A percentile compares a stretch with the other conserved stretches of the same genome.
phyloP scores from a whole-genome alignment of 2,113 vertebrate species.

The Catharus bicknelli region DNA sequence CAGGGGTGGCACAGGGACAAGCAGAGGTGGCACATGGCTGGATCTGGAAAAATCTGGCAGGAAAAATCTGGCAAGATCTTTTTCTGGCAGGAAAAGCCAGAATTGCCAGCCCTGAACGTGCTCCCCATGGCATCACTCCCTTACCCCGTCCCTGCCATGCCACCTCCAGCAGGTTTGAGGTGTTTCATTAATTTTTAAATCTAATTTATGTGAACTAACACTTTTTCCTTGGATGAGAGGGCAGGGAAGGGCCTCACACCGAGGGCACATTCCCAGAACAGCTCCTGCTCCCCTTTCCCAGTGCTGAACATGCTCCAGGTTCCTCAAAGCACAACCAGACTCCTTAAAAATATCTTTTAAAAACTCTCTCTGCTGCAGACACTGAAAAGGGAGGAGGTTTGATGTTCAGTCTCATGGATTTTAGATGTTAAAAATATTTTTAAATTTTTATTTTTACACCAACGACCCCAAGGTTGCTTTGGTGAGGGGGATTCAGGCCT shows the following conservation, averaged over 20 bases:
- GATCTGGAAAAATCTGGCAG: background rate
- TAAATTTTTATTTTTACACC: background rate
- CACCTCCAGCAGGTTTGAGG: background rate
- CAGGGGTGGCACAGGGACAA: no score
- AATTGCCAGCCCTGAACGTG: background rate
- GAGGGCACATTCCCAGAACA: background rate
- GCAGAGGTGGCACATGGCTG: no score
- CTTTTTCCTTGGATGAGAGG: background rate
- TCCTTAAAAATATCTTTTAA: background rate
- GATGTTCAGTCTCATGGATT: background rate
- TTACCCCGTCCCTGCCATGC: background rate
- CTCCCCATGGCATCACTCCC: background rate
- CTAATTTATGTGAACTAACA: background rate
- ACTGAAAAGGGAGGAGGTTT: background rate
- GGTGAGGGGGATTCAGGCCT: background rate
- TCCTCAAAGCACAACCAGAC: fast-evolving
- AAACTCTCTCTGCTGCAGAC: background rate
- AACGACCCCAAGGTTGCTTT: fast-evolving
- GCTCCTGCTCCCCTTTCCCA: background rate
- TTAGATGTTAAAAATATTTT: background rate
- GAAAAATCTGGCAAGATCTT: background rate
- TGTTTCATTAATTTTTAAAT: background rate
- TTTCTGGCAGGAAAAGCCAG: background rate
- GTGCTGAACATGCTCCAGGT: background rate
- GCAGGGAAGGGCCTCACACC: background rate